These are phyloP conservation scores for Ceratosolen fusciceps DNA, from an alignment of 1,140 invertebrate genomes.

Conservation along the genomic window DNA sequence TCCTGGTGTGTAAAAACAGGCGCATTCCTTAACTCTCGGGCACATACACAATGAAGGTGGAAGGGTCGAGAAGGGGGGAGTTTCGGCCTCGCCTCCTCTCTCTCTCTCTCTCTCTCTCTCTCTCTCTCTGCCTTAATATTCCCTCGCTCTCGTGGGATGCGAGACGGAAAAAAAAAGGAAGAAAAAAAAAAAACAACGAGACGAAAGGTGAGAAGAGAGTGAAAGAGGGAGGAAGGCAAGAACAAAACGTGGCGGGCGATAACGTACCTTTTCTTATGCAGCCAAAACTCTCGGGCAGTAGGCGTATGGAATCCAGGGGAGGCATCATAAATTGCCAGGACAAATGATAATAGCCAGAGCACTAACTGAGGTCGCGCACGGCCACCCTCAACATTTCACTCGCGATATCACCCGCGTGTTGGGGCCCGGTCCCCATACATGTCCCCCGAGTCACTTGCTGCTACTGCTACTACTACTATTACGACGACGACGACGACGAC, in stretches of 20 bases:
- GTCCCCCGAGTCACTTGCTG: background rate
- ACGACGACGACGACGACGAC: background rate
- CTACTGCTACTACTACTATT: background rate
- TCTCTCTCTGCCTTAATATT: background rate
- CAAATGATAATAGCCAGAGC: background rate
- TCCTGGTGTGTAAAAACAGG: background rate
- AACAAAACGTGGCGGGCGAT: background rate
- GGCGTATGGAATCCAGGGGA: slow-evolving; percentile 41
- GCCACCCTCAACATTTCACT: slow-evolving; percentile 31
- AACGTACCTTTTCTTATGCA: slow-evolving; percentile 46
- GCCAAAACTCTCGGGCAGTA: slow-evolving; percentile 43
- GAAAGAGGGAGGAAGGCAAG: background rate
- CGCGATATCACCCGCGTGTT: no score
- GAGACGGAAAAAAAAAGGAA: background rate
- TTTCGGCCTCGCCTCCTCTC: background rate
- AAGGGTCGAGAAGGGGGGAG: background rate
- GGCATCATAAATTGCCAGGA: slow-evolving; percentile 21
- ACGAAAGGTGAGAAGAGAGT: background rate
- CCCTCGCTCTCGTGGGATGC: background rate
- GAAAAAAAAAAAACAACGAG: no score
- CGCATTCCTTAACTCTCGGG: background rate
- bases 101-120: background rate
- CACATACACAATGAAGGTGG: background rate
- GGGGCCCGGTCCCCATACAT: no score
- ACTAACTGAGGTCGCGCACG: slow-evolving; percentile 21